Conservation (phyloP, 2,888 invertebrate genomes). For the Noctuana brunneofusca region DNA sequence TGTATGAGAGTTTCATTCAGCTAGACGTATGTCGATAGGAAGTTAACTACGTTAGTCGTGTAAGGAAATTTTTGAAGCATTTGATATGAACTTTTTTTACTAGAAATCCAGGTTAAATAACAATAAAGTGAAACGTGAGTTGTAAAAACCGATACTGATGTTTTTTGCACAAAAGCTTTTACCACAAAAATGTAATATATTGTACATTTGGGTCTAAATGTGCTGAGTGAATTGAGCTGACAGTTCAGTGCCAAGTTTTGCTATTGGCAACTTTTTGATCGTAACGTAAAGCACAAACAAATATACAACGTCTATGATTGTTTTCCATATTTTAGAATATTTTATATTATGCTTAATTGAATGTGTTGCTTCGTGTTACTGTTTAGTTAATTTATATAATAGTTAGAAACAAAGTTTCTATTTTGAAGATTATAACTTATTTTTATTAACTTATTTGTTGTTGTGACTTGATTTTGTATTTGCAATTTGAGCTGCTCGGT, state of each 20-base stretch:
- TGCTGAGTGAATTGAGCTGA: slow-evolving; percentile 80
- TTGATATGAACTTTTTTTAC: slow-evolving; percentile 83
- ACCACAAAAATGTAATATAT: slow-evolving; percentile 81
- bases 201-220: slow-evolving; percentile 82
- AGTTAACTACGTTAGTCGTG: slow-evolving; percentile 78
- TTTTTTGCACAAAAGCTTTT: slow-evolving; percentile 78
- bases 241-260: slow-evolving; percentile 79
- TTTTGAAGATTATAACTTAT: slow-evolving; percentile 75
- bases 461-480: slow-evolving; percentile 71
- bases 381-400: slow-evolving; percentile 74
- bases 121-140: slow-evolving; percentile 72
- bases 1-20: slow-evolving; percentile 72
- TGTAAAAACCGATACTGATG: slow-evolving; percentile 76
- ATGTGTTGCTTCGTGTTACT: slow-evolving; percentile 81
- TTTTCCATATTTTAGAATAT: slow-evolving; percentile 77
- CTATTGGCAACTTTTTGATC: slow-evolving; percentile 71
- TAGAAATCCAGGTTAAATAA: slow-evolving; percentile 70
- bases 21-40: slow-evolving; percentile 73
- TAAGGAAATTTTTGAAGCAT: slow-evolving; percentile 83
- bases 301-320: slow-evolving; percentile 56
- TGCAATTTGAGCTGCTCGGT: slow-evolving; percentile 55
- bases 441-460: slow-evolving; percentile 79
- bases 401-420: slow-evolving; percentile 79
- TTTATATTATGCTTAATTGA: slow-evolving; percentile 75
- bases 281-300: slow-evolving; percentile 65